Percentiles rank a stretch among this genome's conserved stretches.
These are phyloP conservation scores for Phengaris alcon DNA, from an alignment of 2,888 invertebrate genomes.

Conservation along the genomic window DNA sequence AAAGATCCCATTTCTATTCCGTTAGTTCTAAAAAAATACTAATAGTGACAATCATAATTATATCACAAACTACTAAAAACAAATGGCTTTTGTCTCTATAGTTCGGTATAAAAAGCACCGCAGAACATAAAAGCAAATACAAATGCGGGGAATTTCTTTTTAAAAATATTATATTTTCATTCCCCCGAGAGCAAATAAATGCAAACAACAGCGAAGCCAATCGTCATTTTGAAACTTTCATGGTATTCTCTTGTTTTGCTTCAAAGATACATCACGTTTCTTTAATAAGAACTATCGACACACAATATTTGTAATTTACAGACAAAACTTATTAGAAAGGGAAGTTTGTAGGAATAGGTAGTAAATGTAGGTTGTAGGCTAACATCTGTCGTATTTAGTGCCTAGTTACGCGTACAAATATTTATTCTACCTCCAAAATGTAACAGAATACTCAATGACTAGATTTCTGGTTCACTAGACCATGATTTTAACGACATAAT, in stretches of 20 bases:
- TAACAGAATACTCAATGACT: too few relatives aligned
- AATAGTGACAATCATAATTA: too few relatives aligned
- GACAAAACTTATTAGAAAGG: neutral
- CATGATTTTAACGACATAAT: too few relatives aligned
- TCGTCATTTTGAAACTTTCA: conserved; percentile 3
- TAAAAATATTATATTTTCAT: neutral
- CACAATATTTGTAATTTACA: neutral
- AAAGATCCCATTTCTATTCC: neutral
- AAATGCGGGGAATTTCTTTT: neutral
- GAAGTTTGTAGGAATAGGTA: too few relatives aligned
- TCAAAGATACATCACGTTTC: neutral
- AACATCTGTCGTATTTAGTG: too few relatives aligned
- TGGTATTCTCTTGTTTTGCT: neutral
- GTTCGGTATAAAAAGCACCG: neutral
- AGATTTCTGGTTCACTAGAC: too few relatives aligned
- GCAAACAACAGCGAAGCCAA: conserved; percentile 1
- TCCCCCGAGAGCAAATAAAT: neutral
- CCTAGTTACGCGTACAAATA: too few relatives aligned
- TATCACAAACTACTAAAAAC: neutral
- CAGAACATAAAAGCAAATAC: neutral
- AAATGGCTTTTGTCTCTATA: neutral
- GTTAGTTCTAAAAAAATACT: neutral
- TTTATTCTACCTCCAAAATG: too few relatives aligned
- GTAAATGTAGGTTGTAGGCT: too few relatives aligned
- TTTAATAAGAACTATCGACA: neutral